Evolutionary conservation across 2,113 vertebrate species (phyloP).

Genomic region (Gracilinanus agilis): DNA sequence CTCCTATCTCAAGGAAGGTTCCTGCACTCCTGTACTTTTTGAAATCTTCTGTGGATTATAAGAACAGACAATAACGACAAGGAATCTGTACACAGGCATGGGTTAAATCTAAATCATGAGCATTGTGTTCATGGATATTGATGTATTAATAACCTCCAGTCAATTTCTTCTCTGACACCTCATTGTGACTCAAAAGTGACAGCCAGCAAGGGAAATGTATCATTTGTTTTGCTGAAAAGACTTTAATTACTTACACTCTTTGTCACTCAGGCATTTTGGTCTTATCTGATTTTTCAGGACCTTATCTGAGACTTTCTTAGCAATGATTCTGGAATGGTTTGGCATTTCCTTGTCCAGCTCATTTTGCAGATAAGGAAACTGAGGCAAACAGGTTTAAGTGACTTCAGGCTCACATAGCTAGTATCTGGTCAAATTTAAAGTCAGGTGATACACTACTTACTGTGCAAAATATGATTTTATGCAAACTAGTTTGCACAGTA

Average conservation of each 20-base stretch:
- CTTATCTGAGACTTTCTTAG: no score
- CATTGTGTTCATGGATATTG: not conserved
- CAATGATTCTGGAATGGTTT: no score
- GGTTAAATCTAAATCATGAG: not conserved
- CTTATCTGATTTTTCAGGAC: no score
- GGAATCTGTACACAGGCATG: not conserved
- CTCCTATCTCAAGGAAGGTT: not conserved
- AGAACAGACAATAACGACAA: not conserved
- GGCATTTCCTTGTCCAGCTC: no score
- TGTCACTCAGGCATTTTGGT: no score
- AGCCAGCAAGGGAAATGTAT: not conserved
- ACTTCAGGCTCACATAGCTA: no score
- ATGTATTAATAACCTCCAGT: not conserved
- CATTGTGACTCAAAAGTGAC: not conserved
- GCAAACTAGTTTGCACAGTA: no score
- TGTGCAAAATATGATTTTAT: no score
- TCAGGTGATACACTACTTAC: no score
- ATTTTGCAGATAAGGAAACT: no score
- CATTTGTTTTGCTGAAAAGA: not conserved
- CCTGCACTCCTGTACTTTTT: not conserved
- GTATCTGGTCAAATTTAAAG: no score
- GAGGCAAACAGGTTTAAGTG: no score
- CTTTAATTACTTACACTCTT: not conserved
- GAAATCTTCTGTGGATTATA: not conserved
- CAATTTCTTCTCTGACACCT: not conserved